Evolutionary conservation across 2,797 vertebrate species (phyloP).

Genomic region (Phrynocephalus vlangalii): DNA sequence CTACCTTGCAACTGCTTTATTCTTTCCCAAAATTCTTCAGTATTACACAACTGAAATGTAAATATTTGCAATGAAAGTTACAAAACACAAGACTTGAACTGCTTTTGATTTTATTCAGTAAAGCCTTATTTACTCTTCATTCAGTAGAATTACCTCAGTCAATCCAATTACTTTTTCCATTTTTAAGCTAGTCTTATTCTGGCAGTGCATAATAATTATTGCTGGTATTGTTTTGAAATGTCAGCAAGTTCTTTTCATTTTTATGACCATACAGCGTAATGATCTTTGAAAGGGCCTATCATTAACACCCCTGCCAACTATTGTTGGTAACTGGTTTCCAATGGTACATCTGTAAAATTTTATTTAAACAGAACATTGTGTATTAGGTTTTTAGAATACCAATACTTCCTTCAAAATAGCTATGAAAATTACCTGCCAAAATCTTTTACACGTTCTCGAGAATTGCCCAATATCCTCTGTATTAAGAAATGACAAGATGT

Average conservation of each 20-base stretch:
- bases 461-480: constrained; percentile 53
- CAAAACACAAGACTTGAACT: neutral
- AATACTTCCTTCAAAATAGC: rapidly evolving
- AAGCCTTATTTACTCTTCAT: neutral
- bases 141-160: neutral
- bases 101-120: constrained; percentile 4
- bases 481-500: constrained; percentile 57
- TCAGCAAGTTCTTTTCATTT: too few relatives aligned
- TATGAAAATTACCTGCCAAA: constrained; percentile 52
- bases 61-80: constrained; percentile 36
- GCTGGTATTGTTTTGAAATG: too few relatives aligned
- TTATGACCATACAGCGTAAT: too few relatives aligned
- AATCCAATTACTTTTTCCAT: neutral
- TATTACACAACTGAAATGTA: constrained; percentile 60
- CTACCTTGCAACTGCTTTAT: constrained; percentile 51
- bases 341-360: neutral
- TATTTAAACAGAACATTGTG: neutral
- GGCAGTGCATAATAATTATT: neutral
- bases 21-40: constrained; percentile 57
- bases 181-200: neutral
- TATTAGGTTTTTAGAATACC: neutral
- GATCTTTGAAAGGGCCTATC: too few relatives aligned
- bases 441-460: constrained; percentile 60
- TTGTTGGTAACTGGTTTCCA: neutral
- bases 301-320: neutral